Base-by-base conservation (phyloP, 2,888 invertebrate species). In the Cabera pusaria region DNA sequence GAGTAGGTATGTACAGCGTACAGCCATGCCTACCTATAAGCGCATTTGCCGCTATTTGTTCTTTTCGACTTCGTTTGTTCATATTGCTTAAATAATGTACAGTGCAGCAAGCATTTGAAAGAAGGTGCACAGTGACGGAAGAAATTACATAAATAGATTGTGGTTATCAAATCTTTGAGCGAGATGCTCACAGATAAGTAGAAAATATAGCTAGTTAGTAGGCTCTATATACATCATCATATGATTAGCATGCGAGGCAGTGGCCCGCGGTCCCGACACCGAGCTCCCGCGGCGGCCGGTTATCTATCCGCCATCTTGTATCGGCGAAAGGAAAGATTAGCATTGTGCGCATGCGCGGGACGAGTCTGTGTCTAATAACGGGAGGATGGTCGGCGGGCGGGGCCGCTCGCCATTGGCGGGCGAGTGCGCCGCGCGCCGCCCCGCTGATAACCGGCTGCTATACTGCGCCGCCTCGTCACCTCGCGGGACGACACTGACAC, bases 241-340 rank as follows among this genome's bases (percentile, higher is more conserved):
- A n/a, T 9, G 39, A 22, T n/a, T 19, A 23, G n/a, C 34, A n/a
- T 21, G 28, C 33, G 6, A 18, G 14, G 28, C 2, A 20, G 12
- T 8, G 5, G 5, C 23, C 73, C 47, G 41, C 50, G 25, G 32
- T 22, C 26, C n/a, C n/a, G n/a, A n/a, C 25, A 27, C 28, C 14
- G 29, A 7, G 14, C 11, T 7, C 18, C 16, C 35, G 18, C 25
- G 12, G 11, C 23, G 31, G 23, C 40, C 43, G 37, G 39, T 44
- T 53, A 50, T 53, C 55, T 48, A 35, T 49, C 61, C 66, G 66
- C 68, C 66, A 68, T 68, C 56, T 68, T 68, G 64, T 54, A 49
- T 36, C 49, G 54, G 42, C 51, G 52, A 29, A 54, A 24, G n/a
- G 42, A 39, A 28, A 45, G 39, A 49, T 31, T 43, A 42, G 29